Evolutionary conservation across 2,888 invertebrate species (phyloP).

Genomic region (Eristalinus sepulchralis): DNA sequence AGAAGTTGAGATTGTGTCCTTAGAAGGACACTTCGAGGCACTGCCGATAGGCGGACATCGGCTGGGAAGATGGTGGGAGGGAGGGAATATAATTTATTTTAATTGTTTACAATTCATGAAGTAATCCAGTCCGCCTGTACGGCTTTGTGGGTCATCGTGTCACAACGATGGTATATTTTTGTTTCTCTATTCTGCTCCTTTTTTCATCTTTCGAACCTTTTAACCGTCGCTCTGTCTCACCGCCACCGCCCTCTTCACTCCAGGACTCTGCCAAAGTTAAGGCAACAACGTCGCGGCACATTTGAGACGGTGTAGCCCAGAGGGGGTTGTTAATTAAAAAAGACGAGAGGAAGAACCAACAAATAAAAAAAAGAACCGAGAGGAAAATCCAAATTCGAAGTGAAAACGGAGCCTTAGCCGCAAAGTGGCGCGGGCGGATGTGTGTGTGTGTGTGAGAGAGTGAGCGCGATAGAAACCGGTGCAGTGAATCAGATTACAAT

Average conservation of each 20-base stretch:
- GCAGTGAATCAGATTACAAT: constrained; percentile 33
- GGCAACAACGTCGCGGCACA: not conserved
- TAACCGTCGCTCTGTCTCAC: not conserved
- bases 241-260: not conserved
- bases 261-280: not conserved
- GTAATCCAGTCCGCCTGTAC: constrained; percentile 40
- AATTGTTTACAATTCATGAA: constrained; percentile 64
- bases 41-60: not conserved
- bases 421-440: not conserved
- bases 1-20: not conserved
- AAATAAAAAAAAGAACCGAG: not conserved
- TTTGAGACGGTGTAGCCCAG: not conserved
- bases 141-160: constrained; percentile 48
- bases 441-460: not conserved
- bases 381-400: not conserved
- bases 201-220: not conserved
- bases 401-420: not conserved
- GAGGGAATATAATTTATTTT: constrained; percentile 48
- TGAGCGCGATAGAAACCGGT: not conserved
- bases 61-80: not conserved
- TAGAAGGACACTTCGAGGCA: not conserved
- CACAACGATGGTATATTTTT: not conserved
- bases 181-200: not conserved
- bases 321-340: constrained; percentile 8
- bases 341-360: not conserved